These are phyloP conservation scores for Clarias fuscus DNA, from an alignment of 2,797 vertebrate species.

Conservation along the genomic window DNA sequence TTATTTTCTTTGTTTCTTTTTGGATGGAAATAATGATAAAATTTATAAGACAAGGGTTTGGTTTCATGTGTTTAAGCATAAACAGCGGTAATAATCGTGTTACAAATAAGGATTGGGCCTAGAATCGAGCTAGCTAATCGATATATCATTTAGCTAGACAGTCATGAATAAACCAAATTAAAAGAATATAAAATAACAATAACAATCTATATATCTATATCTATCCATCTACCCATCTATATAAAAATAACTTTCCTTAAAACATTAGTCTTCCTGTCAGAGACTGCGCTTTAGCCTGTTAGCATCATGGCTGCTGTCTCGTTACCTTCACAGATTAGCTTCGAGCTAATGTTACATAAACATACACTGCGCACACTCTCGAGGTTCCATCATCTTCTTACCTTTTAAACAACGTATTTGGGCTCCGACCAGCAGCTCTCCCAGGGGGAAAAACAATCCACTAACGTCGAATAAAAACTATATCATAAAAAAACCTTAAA, in stretches of 20 bases:
- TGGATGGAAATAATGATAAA: neutral
- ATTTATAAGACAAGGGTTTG: neutral
- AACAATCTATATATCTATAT: no score
- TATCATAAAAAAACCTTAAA: neutral
- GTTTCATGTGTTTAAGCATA: neutral
- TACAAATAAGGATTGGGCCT: conserved; percentile 8
- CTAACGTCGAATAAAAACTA: conserved; percentile 24
- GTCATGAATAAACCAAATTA: neutral
- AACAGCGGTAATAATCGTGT: neutral
- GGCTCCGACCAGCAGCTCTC: conserved; percentile 5
- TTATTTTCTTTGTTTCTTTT: neutral
- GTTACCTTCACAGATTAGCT: neutral
- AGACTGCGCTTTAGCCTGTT: neutral
- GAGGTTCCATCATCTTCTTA: neutral
- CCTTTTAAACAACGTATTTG: conserved; percentile 15
- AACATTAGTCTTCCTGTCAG: neutral
- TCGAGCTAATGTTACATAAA: neutral
- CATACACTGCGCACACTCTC: neutral
- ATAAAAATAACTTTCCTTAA: neutral
- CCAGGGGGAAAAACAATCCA: neutral
- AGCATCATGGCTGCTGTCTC: neutral
- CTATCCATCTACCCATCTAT: no score
- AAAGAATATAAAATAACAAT: neutral
- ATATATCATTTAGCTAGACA: neutral
- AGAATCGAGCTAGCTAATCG: neutral